A percentile compares a stretch with the other conserved stretches of the same genome.
Evolutionary conservation across 2,888 invertebrate genomes (phyloP).

Genomic region (Rhyacophila evoluta): DNA sequence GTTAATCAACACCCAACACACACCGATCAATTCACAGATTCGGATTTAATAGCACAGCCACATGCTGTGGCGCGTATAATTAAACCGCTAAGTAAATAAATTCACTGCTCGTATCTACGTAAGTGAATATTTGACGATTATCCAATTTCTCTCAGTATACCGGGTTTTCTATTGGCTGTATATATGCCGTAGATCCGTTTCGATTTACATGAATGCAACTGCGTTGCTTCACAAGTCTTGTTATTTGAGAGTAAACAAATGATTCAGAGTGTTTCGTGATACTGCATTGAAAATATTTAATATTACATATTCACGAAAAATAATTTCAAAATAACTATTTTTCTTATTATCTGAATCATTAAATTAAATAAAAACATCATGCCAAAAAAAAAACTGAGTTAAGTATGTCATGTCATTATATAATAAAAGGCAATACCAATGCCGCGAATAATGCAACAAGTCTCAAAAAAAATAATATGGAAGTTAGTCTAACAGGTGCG

Average conservation of each 20-base stretch:
- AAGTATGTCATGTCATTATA: too few species aligned
- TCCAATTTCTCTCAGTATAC: not conserved
- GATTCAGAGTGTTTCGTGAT: not conserved
- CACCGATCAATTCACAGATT: not conserved
- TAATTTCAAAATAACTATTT: too few species aligned
- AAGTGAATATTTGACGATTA: not conserved
- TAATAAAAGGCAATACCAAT: too few species aligned
- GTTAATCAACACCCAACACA: not conserved
- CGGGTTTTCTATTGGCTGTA: not conserved
- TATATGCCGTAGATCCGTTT: not conserved
- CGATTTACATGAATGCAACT: not conserved
- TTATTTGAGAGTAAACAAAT: not conserved
- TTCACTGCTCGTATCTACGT: not conserved
- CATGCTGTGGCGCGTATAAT: not conserved
- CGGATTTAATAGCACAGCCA: not conserved
- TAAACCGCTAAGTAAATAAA: conserved; percentile 1
- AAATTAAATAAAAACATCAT: too few species aligned
- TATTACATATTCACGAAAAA: too few species aligned
- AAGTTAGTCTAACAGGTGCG: too few species aligned
- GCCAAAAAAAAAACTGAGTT: too few species aligned
- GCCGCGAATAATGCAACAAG: too few species aligned
- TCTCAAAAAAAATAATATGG: too few species aligned
- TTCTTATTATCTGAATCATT: too few species aligned
- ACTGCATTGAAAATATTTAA: too few species aligned
- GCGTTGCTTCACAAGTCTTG: not conserved